These are phyloP conservation scores for Tylochromis polylepis DNA, from an alignment of 2,113 vertebrate genomes.

Conservation along the genomic window DNA sequence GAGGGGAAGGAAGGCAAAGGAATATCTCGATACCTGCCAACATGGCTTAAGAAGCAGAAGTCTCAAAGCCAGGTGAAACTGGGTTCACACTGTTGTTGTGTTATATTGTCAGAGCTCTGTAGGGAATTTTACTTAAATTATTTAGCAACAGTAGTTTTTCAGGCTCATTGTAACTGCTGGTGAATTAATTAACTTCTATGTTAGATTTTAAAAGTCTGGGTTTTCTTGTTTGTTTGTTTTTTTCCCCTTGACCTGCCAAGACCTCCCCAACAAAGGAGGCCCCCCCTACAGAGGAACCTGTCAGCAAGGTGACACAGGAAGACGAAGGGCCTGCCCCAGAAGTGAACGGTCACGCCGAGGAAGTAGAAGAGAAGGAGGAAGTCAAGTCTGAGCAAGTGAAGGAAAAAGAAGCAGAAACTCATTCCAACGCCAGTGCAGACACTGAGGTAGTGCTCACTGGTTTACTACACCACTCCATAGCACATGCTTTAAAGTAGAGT, in stretches of 20 bases:
- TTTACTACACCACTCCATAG: not conserved
- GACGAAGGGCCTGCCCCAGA: conserved; percentile 51
- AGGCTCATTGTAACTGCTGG: accelerated
- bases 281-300: conserved; percentile 25
- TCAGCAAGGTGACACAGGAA: conserved; percentile 59
- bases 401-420: conserved; percentile 70
- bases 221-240: not conserved
- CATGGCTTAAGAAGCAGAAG: conserved; percentile 96
- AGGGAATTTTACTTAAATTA: not conserved
- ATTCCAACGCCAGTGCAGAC: conserved; percentile 71
- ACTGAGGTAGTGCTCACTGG: conserved; percentile 73
- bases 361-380: conserved; percentile 63
- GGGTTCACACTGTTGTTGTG: not conserved
- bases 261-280: conserved; percentile 59
- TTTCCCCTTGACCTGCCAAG: not conserved
- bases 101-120: not conserved
- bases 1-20: conserved; percentile 85
- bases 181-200: not conserved
- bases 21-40: conserved; percentile 90
- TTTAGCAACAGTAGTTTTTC: not conserved
- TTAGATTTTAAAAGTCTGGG: not conserved
- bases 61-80: conserved; percentile 77
- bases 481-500: not conserved
- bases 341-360: conserved; percentile 68
- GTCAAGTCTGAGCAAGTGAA: conserved; percentile 64